Base-by-base conservation (phyloP, 1,140 invertebrate species). In the Agrilus planipennis region DNA sequence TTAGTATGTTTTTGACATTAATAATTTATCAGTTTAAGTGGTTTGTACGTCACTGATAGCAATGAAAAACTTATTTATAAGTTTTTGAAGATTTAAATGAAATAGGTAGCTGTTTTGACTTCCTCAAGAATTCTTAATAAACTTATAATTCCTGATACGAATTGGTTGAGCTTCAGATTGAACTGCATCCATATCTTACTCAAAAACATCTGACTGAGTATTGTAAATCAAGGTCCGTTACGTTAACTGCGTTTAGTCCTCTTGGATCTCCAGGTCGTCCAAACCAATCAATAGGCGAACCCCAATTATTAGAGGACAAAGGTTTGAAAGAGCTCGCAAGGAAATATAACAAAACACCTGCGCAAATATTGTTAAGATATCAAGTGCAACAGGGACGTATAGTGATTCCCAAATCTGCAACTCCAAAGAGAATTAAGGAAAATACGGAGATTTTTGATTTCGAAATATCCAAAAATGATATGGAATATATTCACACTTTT, bases 151-250 rank as follows among this genome's bases (percentile, higher is more conserved):
- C n/a, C 7, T 7, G 7, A n/a, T n/a, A n/a, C n/a, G n/a, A n/a
- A n/a, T n/a, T n/a, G n/a, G n/a, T 25, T 25, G 7, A 7, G 7
- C 7, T 32, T 11, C 15, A 32, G 30, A 16, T 85, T 41, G 85
- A 89, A 61, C 73, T 73, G 35, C 77, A 84, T 57, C 72, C 72
- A 1, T 82, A 81, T 53, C 60, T 81, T 39, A 73, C 62, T 27
- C 79, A 84, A 55, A 67, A 55, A 6, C 64, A 75, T 41, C 55
- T 84, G 18, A 60, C 72, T 12, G 58, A 72, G 4, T 79, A 73
- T 42, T 82, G 79, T 51, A 65, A 69, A 43, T 23, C 61, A 35
- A 65, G 61, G 22, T 61, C 58, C 5, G 77, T 84, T 32, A 46
- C 60, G 4, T 51, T 79, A 2, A 73, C 67, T 12, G 73, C 69